Evolutionary conservation across 2,888 invertebrate genomes (phyloP), one percentile per base, ranked within the genome.

Genomic region (Drosophila kambysellisi): DNA sequence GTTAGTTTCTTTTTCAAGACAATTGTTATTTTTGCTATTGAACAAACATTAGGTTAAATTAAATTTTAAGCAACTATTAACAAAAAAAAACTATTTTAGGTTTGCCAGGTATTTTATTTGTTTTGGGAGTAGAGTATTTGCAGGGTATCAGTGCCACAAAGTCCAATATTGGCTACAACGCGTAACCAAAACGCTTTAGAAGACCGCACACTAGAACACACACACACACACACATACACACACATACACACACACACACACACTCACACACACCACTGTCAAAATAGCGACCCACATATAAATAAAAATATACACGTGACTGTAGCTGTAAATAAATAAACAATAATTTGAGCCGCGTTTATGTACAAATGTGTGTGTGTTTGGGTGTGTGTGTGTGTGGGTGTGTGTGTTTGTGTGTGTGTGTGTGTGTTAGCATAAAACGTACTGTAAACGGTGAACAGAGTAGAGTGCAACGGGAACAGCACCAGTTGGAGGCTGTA

Each of bases 281-380:
- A 39, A 41, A 20, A 63, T n/a, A 65, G 50, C 37, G 56, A 61
- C 62, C 32, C 52, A 54, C 53, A 58, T 37, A 43, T 59, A 71
- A 54, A 78, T 46, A 77, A 61, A 60, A 58, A 67, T 43, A 60
- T 56, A 65, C 51, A 59, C 59, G 70, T 46, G 71, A 58, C 69
- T 52, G 56, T 68, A 70, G 53, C 64, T 87, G 81, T 79, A 82
- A 85, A 88, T 84, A 88, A 84, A 88, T 84, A 84, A 84, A 88
- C 84, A 88, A 84, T 86, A 84, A 85, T 88, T 83, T 78, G 77
- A 76, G 77, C 73, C 72, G 65, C 77, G 66, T 43, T 76, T 76
- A 64, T 59, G 67, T 52, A 51, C 20, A 30, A n/a, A 35, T 43
- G 20, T 57, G 30, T 56, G 52, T 39, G 30, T 57, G 58, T 57